Base-by-base conservation (phyloP, 2,888 invertebrate genomes). In the Tenodera sinensis region DNA sequence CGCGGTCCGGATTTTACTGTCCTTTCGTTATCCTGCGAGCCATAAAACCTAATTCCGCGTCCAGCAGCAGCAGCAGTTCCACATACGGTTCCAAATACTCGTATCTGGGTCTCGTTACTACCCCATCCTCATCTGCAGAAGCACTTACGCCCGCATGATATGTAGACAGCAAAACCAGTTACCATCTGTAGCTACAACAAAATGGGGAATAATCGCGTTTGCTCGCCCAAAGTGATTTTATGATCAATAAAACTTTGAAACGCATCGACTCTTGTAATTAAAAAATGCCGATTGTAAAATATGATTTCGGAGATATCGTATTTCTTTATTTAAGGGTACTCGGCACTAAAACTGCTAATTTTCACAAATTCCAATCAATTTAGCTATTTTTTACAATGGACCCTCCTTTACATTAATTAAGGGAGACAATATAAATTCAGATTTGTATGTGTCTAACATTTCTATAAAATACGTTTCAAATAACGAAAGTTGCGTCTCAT, bases 401-500 rank as follows among this genome's bases (percentile, higher is more conserved):
- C n/a, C n/a, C n/a, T n/a, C 42, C 1, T 42, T 42, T 6, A 42
- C 1, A 42, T 12, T 9, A 42, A 9, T 42, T 42, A 42, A 1
- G 9, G 12, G 2, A 42, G 42, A 6, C 1, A 12, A 34, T 34
- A 4, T 1, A 34, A 34, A 34, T 34, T 6, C 34, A 34, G 8
- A 8, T 4, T 34, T 8, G 7, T 0, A 34, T 34, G 8, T 7
- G 8, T 8, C 8, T 34, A 34, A 34, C 34, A 34, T 34, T 8
- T 8, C 4, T 7, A 34, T 6, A 34, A 34, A 34, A 2, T 34
- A 30, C 2, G 3, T 2, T 30, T 30, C 30, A 30, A 34, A 34
- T 0, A 34, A 0, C 7, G 3, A 7, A 34, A 34, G 0, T 3
- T 7, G 6, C 0, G 4, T 0, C 4, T 0, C 7, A 7, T 34